Conservation (phyloP, 2,113 vertebrate genomes). For the Panthera leo region DNA sequence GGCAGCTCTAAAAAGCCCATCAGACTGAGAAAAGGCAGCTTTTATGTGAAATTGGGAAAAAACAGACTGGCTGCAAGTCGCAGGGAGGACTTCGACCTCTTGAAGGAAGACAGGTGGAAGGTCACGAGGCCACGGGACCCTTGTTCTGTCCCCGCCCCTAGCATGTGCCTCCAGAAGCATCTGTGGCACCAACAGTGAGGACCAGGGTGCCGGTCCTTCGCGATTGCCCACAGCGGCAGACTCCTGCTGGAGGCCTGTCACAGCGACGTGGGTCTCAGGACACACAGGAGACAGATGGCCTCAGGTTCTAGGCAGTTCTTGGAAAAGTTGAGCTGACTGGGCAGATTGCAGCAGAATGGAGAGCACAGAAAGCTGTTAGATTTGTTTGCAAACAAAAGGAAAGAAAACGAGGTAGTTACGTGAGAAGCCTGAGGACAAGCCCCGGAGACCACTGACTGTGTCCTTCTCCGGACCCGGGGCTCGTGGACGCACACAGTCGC, state of each 20-base stretch:
- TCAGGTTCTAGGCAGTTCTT: background rate
- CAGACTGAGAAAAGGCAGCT: background rate
- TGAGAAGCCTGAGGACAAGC: rapidly evolving
- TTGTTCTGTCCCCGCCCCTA: background rate
- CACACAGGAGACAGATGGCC: background rate
- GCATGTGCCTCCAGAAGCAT: rapidly evolving
- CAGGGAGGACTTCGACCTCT: background rate
- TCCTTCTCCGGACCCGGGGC: rapidly evolving
- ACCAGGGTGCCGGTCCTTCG: rapidly evolving
- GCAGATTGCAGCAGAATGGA: background rate
- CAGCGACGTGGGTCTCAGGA: background rate
- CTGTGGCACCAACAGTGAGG: background rate
- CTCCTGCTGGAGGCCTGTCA: background rate
- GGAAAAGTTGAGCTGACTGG: background rate
- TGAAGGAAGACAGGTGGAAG: background rate
- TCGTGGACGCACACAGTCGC: rapidly evolving
- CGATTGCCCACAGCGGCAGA: rapidly evolving
- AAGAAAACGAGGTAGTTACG: background rate
- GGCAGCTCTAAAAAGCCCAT: background rate
- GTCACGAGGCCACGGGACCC: rapidly evolving
- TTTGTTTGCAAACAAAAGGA: background rate
- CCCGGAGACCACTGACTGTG: rapidly evolving
- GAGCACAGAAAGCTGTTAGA: background rate
- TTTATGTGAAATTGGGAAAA: rapidly evolving
- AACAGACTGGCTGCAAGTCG: background rate